These are phyloP conservation scores for Strongylocentrotus purpuratus DNA, from an alignment of 35 echinoderm and acorn worm genomes.

Conservation along the genomic window DNA sequence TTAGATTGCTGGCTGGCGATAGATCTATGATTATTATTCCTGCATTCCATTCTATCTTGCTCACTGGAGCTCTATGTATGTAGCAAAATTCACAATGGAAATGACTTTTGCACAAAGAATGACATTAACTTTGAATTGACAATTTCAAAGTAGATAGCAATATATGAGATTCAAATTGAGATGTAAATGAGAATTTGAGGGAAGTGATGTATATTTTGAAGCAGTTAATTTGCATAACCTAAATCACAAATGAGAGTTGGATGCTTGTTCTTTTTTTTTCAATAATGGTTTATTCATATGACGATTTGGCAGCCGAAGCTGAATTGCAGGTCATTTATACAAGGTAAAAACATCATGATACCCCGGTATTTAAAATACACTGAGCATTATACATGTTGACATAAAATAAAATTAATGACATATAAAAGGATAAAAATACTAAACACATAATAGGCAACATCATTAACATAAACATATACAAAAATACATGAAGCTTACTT, in stretches of 20 bases:
- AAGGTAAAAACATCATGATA: too few species aligned
- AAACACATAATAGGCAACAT: too few species aligned
- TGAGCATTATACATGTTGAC: too few species aligned
- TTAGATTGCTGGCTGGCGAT: constrained; percentile 9
- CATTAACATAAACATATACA: too few species aligned
- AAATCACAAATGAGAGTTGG: neutral
- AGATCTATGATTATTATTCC: constrained; percentile 13
- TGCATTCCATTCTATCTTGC: neutral
- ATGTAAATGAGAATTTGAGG: neutral
- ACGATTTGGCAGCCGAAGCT: too few species aligned
- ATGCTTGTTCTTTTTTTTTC: neutral
- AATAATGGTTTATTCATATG: too few species aligned
- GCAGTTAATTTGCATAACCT: neutral
- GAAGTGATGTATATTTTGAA: neutral
- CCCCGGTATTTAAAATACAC: too few species aligned
- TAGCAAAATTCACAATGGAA: neutral
- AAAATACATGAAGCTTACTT: too few species aligned
- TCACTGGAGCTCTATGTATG: neutral
- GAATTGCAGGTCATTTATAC: too few species aligned
- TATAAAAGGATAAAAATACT: too few species aligned
- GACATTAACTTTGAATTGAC: neutral
- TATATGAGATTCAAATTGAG: neutral
- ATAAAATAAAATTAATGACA: too few species aligned
- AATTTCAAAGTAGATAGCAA: neutral
- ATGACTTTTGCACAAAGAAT: neutral